Conservation (phyloP, 2,888 invertebrate species). For the Phengaris alcon region DNA sequence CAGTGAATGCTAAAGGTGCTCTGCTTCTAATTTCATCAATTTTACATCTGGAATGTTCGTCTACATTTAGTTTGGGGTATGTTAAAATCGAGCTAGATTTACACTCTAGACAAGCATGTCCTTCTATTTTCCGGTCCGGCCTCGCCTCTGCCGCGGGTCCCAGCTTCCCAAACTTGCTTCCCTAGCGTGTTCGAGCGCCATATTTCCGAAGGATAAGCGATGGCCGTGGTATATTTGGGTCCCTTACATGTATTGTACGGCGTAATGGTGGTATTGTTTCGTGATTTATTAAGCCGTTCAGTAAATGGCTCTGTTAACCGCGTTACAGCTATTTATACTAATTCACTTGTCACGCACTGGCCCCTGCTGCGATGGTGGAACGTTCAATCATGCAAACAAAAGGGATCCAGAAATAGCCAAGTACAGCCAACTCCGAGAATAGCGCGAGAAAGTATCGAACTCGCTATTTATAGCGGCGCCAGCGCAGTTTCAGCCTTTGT, state of each 20-base stretch:
- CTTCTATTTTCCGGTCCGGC: not conserved
- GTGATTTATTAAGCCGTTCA: not conserved
- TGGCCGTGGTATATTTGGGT: conserved; percentile 7
- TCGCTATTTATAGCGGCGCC: conserved; percentile 56
- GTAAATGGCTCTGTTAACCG: not conserved
- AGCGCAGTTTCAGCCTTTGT: conserved; percentile 59
- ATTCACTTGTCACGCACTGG: conserved; percentile 28
- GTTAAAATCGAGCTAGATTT: not conserved
- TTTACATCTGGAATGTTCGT: not conserved
- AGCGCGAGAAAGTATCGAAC: conserved; percentile 61
- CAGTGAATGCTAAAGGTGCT: not conserved
- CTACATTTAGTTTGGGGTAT: not conserved
- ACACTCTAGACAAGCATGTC: too few relatives aligned
- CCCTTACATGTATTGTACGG: not conserved
- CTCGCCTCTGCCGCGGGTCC: not conserved
- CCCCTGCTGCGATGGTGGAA: conserved; percentile 32
- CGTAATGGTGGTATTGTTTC: conserved; percentile 1
- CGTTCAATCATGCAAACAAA: conserved; percentile 46
- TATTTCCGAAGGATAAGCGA: not conserved
- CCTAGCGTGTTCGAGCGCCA: not conserved
- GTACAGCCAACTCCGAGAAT: conserved; percentile 61
- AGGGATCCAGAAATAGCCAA: conserved; percentile 58
- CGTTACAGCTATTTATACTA: conserved; percentile 19
- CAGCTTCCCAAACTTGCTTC: not conserved
- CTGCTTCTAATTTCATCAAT: not conserved